Percentiles rank a stretch among this genome's conserved stretches.
phyloP scores from a whole-genome alignment of 2,113 vertebrate genomes.

The Numida meleagris region DNA sequence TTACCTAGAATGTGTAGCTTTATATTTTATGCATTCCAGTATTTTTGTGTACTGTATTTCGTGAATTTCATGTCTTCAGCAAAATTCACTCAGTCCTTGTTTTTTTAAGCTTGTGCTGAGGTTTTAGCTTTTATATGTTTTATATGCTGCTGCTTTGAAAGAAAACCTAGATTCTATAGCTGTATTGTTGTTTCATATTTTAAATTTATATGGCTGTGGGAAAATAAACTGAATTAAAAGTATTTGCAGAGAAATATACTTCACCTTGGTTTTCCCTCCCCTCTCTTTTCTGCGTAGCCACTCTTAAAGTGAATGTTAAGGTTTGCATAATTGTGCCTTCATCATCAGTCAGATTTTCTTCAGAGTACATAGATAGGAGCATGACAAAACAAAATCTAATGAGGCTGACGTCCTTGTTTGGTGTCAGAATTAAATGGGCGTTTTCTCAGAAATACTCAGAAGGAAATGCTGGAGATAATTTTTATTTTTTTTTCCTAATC shows the following conservation, averaged over 20 bases:
- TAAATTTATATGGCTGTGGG: conserved; percentile 82
- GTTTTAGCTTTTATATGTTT: conserved; percentile 88
- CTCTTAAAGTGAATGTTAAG: conserved; percentile 54
- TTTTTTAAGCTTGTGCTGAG: conserved; percentile 80
- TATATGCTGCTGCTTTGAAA: conserved; percentile 84
- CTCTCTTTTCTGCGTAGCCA: conserved; percentile 53
- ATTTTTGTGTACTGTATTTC: conserved; percentile 82
- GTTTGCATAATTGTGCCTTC: conserved; percentile 80
- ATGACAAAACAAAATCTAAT: conserved; percentile 67
- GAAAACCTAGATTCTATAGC: conserved; percentile 80
- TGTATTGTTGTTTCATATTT: conserved; percentile 82
- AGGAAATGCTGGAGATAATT: conserved; percentile 66
- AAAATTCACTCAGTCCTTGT: conserved; percentile 77
- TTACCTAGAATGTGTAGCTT: conserved; percentile 77
- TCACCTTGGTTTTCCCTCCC: conserved; percentile 54
- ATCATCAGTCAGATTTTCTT: conserved; percentile 67
- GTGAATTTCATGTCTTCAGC: conserved; percentile 77
- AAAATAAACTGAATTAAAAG: conserved; percentile 79
- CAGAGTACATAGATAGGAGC: conserved; percentile 61
- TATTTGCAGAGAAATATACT: conserved; percentile 78
- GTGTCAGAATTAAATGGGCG: conserved; percentile 69
- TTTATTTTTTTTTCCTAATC: background rate
- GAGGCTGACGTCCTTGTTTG: conserved; percentile 70
- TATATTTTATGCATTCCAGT: conserved; percentile 82
- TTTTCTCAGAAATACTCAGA: conserved; percentile 67